Base-by-base conservation (phyloP, 1,140 invertebrate genomes). In the Drosophila pachea region DNA sequence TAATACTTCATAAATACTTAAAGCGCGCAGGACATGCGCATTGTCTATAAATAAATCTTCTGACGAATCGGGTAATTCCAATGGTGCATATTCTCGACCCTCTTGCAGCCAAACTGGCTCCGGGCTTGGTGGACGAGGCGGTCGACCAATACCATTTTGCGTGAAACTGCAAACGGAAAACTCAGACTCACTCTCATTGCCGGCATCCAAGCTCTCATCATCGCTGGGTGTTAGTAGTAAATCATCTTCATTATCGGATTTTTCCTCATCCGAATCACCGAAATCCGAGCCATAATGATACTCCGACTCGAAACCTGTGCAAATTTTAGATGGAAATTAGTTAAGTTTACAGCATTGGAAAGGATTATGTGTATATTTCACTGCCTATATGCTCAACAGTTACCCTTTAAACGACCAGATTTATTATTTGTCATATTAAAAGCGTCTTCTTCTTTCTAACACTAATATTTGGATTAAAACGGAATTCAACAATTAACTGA, bases 1-100 rank as follows among this genome's bases (percentile, higher is more conserved):
- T 33, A 99, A 90, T 12, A 98, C 95, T 92, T 99, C 98, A 91
- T 99, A 99, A 62, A 99, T 93, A 69, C 94, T 94, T 16, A 97
- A 90, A 16, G 94, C 93, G 84, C 94, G 92, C 92, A 99, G 93
- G 9, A 97, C 91, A 78, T 94, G 90, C 74, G 95, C 93, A 77
- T 93, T 94, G 42, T 94, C 93, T 60, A 98, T 92, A 12, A 97
- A 89, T 45, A 99, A 91, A 91, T 99, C 97, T 87, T 97, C 97
- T 0, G 97, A 97, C 22, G 95, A 95, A 74, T 94, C 92, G 6
- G 98, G 97, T 64, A 99, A 89, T 9, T 92, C 91, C 58, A 99
- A 90, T 0, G 91, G 74, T 8, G 96, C 95, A 59, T 97, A 91
- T 78, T 96, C 94, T 64, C 94, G 90, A 5, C 82, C 76, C 69